Evolutionary conservation across 2,113 vertebrate genomes (phyloP), one percentile per base, ranked within the genome.

Genomic region (Syngnathus typhle): DNA sequence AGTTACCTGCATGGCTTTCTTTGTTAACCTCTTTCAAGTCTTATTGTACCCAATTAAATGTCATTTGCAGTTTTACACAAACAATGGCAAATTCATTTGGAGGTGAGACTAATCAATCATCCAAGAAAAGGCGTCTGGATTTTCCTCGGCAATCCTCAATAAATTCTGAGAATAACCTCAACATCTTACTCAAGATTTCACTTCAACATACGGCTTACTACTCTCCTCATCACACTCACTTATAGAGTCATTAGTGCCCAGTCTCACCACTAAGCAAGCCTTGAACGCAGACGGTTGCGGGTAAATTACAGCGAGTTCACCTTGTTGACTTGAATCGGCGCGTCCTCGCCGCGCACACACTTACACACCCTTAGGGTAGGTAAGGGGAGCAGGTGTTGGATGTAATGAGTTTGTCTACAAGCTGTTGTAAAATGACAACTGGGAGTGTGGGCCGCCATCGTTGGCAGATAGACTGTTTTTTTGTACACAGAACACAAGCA

Each of bases 331-430:
- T 76, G 71, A 65, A 74, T 61, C 60, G 38, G n/a, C 46, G 60
- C 58, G 41, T 64, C 73, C 47, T 54, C 65, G 47, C 47, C 19
- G 12, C 38, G 56, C 67, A 67, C 71, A 60, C 66, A 63, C 62
- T 67, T 51, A 56, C 32, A 64, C 60, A 60, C 67, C 69, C 71
- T 70, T 27, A 43, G 68, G 61, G 71, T 70, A 67, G 23, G 27
- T 78, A 73, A 72, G 9, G 23, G 79, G 68, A 79, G 84, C 82
- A 88, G 80, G 83, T 85, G 85, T 77, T 80, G 68, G 76, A 70
- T 64, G 70, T 82, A 84, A 88, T 86, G 81, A 87, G 81, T 85
- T 81, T 84, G 78, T 81, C 66, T 82, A 84, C 81, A 86, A 80
- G 82, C 78, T 84, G 80, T 78, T 84, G 73, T 64, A 77, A 83